Base-by-base conservation (phyloP, 1,140 invertebrate genomes). In the Apis laboriosa region DNA sequence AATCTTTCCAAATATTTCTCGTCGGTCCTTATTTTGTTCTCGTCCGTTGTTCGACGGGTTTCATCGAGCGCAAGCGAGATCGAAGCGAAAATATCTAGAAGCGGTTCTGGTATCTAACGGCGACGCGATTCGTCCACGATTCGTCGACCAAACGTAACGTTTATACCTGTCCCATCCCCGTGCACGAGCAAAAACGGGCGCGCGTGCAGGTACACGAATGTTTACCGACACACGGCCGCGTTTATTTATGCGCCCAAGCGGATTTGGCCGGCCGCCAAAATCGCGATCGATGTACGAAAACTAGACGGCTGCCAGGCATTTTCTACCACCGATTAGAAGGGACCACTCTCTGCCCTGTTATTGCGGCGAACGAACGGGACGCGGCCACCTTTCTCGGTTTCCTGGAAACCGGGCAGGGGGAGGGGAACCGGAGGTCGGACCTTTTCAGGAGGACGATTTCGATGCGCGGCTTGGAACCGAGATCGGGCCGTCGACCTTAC, bases 161-260 rank as follows among this genome's bases (percentile, higher is more conserved):
- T 24, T 67, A 43, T 77, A 67, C 68, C 43, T 43, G 77, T 61
- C 12, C 15, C 17, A 5, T 21, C 8, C 34, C 5, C 0, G 12
- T 24, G 49, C 17, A 67, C 61, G 53, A 11, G 24, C 56, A 8
- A 56, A 64, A n/a, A 56, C 51, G 19, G 11, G 1, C 64, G 24
- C 34, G 24, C n/a, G 21, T 51, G 17, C 56, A 78, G 58, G 68
- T 58, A 64, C 34, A 80, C 76, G 58, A 56, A 77, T 72, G 73
- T 66, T 66, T 71, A 86, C 80, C 75, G 53, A 83, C 76, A 80
- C 75, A 78, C 24, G 53, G n/a, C 66, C 58, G 28, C 76, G 80
- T 88, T 88, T 88, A 88, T 88, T 89, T 88, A 88, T 84, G 87
- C 53, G 87, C 53, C n/a, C 87, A 55, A 66, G 73, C 73, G 21